Evolutionary conservation across 2,888 invertebrate species (phyloP), one percentile per base, ranked within the genome.

Genomic region (Napeogenes sylphis): DNA sequence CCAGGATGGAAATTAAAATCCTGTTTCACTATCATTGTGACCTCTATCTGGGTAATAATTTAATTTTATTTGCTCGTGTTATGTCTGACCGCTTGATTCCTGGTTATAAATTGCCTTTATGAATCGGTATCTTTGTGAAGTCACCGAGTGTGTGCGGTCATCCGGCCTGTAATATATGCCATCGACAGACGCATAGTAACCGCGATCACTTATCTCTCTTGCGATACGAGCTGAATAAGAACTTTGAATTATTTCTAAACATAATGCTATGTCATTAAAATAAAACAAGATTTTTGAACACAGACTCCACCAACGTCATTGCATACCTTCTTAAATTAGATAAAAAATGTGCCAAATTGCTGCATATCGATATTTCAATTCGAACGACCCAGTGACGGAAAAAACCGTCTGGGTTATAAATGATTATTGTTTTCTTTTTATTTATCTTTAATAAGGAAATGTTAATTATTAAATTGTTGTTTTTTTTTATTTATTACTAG

Each of bases 251-350:
- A 38, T 54, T 54, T 21, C 3, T 42, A 42, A 58, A 30, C 30
- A 38, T 53, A 53, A 14, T 35, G 35, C 33, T 45, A 51, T 38
- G n/a, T 58, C 4, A 3, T 58, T 4, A 30, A 30, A 51, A 51
- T 33, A 14, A 51, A 51, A 38, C n/a, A 13, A 13, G 12, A 38
- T 38, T 42, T 14, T 38, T 13, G 38, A 58, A 47, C 47, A 58
- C 47, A 14, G 4, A 30, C 13, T 58, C 21, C 35, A 45, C 30
- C n/a, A 42, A 21, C 63, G 72, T 72, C 66, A 70, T 54, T 71
- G 78, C 70, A 70, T 77, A 72, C 70, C 70, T 76, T 77, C 80
- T 83, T 81, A 78, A 77, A 76, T 79, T 81, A 81, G 78, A 81
- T 68, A 73, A 73, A 77, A 73, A 71, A 70, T 70, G 72, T 82